Evolutionary conservation across 64 coral and sea anemone genomes (phyloP), one percentile per base, ranked within the genome.

Genomic region (Montipora efflorescens): DNA sequence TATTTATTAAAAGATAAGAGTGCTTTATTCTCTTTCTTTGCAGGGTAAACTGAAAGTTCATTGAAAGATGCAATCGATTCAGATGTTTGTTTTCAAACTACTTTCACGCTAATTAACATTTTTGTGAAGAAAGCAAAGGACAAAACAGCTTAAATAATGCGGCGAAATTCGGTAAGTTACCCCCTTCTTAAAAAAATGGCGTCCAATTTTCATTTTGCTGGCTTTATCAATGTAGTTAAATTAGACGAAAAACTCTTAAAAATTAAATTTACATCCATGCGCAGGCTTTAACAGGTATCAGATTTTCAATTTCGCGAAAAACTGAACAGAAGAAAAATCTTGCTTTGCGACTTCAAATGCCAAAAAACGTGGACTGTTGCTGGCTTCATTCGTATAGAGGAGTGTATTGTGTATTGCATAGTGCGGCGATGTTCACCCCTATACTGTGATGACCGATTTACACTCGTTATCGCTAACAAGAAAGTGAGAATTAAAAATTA

Each of bases 401-500:
- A 50, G 47, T 48, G 21, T 16, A 72, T 21, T 72, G 47, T 48
- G 21, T 16, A 72, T 21, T 72, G 82, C 52, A 50, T 7, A 48
- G 5, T 49, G 19, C 67, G 53, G 11, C 11, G 46, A 9, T 71
- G 82, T 86, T 22, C 82, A 69, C 66, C 25, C 4, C 16, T 49
- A 71, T 86, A 71, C 43, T 46, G 44, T 86, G 44, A 11, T 44
- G 10, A 23, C 7, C 82, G 82, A 86, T 86, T 86, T 71, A 86
- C 62, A 50, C 47, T 86, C 47, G 82, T 86, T 86, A 86, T 86
- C 82, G 46, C 46, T 20, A 47, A 84, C 81, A 67, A 16, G 25
- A 84, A 86, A 22, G 82, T 7, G 66, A 86, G 64, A 51, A 86
- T 86, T 86, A 86, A 86, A 86, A 86, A 86, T 86, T 86, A 71